Evolutionary conservation across 1,140 invertebrate species (phyloP).

Genomic region (Trichonephila clavipes): DNA sequence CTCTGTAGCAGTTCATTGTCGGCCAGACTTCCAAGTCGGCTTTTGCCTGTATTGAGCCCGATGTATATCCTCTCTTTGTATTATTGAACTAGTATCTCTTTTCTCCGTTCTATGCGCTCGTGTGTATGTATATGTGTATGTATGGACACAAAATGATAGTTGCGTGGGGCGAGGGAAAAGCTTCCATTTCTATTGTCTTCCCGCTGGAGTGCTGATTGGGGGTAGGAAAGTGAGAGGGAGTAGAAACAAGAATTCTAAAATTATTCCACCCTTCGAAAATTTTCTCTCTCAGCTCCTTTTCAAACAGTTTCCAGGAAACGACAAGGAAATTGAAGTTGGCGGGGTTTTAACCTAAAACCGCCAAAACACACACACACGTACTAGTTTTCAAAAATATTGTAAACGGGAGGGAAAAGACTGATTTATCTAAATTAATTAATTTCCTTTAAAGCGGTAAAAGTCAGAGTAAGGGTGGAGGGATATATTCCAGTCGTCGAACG

Average conservation of each 20-base stretch:
- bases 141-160: conserved; percentile 2
- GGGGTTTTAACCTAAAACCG: conserved; percentile 36
- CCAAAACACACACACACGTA: conserved; percentile 7
- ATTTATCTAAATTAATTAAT: conserved; percentile 77
- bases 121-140: not conserved
- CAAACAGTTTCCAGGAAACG: conserved; percentile 67
- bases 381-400: conserved; percentile 52
- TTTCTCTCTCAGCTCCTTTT: conserved; percentile 11
- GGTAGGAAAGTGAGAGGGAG: conserved; percentile 11
- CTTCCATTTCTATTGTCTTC: conserved; percentile 56
- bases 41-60: conserved; percentile 57
- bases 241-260: conserved; percentile 51
- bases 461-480: conserved; percentile 47
- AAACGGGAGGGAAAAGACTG: not conserved
- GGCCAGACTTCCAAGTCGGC: conserved; percentile 29
- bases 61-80: conserved; percentile 51
- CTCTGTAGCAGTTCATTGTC: conserved; percentile 47
- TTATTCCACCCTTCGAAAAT: conserved; percentile 55
- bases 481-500: conserved; percentile 57
- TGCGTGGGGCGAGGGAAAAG: not conserved
- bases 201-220: conserved; percentile 58
- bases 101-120: not conserved
- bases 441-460: conserved; percentile 75
- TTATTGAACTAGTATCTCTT: conserved; percentile 65
- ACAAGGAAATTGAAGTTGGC: conserved; percentile 74